Base-by-base conservation (phyloP, 2,113 vertebrate species). In the Microtus ochrogaster region DNA sequence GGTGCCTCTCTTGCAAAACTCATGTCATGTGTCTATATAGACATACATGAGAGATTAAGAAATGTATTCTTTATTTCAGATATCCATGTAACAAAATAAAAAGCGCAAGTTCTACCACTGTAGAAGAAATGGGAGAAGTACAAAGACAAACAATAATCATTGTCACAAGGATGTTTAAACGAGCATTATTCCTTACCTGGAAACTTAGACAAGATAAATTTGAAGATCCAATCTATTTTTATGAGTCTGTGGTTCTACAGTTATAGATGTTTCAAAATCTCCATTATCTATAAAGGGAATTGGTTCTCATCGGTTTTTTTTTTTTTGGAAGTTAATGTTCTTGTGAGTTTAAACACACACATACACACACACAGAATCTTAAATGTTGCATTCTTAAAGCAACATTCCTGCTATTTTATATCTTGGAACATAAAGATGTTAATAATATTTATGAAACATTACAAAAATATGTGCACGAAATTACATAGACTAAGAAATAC, bases 361-460 rank as follows among this genome's bases (percentile, higher is more conserved):
- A 70, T 16, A n/a, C 5, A 68, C 66, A 36, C 66, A n/a, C 68
- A 70, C 68, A 70, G 21, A 76, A 21, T 52, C 47, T 91, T 95
- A 74, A 73, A 94, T 91, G 89, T 73, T 47, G 1, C 39, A 49
- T 89, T 92, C 88, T 89, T 96, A 94, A 96, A 86, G 22, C 44
- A 70, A 52, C 16, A 88, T 22, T 95, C 72, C 73, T 74, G 52
- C 19, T 95, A 1, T 94, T 91, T 95, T 91, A 22, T 93, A 61
- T 81, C 89, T 96, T 96, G 85, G 10, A 68, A 58, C n/a, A 87
- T 28, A 90, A 88, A 36, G 1, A 33, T 82, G 36, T 78, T 95
- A 83, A 86, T 95, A 77, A 66, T 91, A 41, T 91, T 95, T 90
- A 58, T 87, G 77, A 92, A 94, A 72, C 65, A 76, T 93, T 90